A percentile compares a stretch with the other conserved stretches of the same genome.
These are phyloP conservation scores for Synanthedon myopaeformis DNA, from an alignment of 2,888 invertebrate species.

Conservation along the genomic window DNA sequence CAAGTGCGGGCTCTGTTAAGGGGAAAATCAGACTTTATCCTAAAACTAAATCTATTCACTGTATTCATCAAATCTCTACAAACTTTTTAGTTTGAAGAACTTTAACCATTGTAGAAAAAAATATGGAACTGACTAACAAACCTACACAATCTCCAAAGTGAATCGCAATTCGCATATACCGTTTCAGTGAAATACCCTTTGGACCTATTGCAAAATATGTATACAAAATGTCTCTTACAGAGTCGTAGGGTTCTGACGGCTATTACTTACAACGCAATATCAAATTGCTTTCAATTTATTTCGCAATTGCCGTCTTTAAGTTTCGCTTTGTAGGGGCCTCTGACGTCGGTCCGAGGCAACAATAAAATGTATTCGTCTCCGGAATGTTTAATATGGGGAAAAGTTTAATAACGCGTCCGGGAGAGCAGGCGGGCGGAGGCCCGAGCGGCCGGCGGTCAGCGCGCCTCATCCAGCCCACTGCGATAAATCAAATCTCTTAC, in stretches of 20 bases:
- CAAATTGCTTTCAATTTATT: slow-evolving; percentile 72
- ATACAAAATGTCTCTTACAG: slow-evolving; percentile 59
- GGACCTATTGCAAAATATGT: slow-evolving; percentile 37
- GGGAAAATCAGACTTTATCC: too few relatives aligned
- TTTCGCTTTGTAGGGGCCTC: slow-evolving; percentile 70
- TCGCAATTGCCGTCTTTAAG: slow-evolving; percentile 72
- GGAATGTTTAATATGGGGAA: slow-evolving; percentile 73
- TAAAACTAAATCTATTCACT: too few relatives aligned
- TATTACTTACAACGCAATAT: slow-evolving; percentile 71
- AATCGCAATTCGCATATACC: too few relatives aligned
- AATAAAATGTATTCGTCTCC: slow-evolving; percentile 72
- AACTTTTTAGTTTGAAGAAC: too few relatives aligned
- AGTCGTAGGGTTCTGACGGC: slow-evolving; percentile 57
- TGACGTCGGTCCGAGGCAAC: slow-evolving; percentile 70
- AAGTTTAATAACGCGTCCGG: slow-evolving; percentile 71
- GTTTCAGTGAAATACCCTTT: slow-evolving; percentile 34
- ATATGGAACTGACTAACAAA: neutral
- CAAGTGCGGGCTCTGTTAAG: too few relatives aligned
- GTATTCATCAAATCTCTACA: too few relatives aligned
- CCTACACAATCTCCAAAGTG: slow-evolving; percentile 14
- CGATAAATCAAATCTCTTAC: slow-evolving; percentile 70
- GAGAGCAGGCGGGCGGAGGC: slow-evolving; percentile 31
- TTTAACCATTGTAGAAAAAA: neutral
- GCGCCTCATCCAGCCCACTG: slow-evolving; percentile 45
- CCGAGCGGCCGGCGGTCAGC: slow-evolving; percentile 39